Evolutionary conservation across 2,888 invertebrate species (phyloP).

Genomic region (Itoplectis maculator): DNA sequence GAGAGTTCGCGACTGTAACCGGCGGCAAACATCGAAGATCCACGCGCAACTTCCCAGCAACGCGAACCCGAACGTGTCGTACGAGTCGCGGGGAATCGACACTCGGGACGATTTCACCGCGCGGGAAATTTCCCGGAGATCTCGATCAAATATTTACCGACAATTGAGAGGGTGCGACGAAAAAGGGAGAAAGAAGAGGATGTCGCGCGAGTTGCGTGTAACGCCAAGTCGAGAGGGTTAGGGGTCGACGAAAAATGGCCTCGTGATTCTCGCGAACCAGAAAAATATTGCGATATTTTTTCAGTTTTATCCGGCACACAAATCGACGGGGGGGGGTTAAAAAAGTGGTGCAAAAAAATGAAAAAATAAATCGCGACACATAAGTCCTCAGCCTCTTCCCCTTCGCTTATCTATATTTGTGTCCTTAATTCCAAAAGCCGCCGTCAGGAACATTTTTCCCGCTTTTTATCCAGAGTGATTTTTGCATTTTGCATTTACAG

Average conservation of each 20-base stretch:
- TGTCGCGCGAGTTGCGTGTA: background rate
- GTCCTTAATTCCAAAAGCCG: too few species aligned
- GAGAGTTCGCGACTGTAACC: conserved; percentile 1
- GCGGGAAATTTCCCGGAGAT: conserved; percentile 1
- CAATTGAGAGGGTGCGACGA: background rate
- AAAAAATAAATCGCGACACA: too few species aligned
- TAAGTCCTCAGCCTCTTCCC: too few species aligned
- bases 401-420: too few species aligned
- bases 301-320: too few species aligned
- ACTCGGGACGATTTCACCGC: conserved; percentile 10
- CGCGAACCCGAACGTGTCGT: conserved; percentile 1
- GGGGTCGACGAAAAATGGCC: background rate
- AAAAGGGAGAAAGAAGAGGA: too few species aligned
- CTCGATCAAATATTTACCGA: conserved; percentile 41
- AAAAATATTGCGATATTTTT: too few species aligned
- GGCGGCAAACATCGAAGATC: conserved; percentile 8
- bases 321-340: too few species aligned
- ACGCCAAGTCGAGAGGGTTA: background rate
- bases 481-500: too few species aligned
- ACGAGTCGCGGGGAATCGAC: conserved; percentile 2
- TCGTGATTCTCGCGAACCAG: too few species aligned
- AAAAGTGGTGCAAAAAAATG: too few species aligned
- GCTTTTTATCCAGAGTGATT: too few species aligned
- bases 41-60: conserved; percentile 1
- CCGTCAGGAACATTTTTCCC: background rate